Conservation (phyloP, 2,888 invertebrate species). For the Callyntrura sp. region DNA sequence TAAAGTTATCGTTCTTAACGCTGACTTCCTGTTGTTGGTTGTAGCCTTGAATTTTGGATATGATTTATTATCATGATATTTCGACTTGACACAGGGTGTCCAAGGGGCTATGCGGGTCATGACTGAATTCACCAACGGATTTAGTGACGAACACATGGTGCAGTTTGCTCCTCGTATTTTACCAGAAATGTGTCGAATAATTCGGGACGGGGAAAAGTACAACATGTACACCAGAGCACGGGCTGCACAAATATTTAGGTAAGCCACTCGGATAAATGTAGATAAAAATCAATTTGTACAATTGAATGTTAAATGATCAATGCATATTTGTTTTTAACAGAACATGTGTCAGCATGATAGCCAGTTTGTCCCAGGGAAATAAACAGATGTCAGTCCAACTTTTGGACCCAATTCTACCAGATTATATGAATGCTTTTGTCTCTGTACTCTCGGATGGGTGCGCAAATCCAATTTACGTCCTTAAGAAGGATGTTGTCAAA, state of each 20-base stretch:
- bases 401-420: slow-evolving; percentile 89
- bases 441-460: slow-evolving; percentile 87
- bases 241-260: slow-evolving; percentile 89
- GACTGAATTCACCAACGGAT: slow-evolving; percentile 89
- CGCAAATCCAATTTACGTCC: slow-evolving; percentile 85
- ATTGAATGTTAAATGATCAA: not conserved
- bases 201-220: slow-evolving; percentile 88
- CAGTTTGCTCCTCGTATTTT: slow-evolving; percentile 90
- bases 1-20: not conserved
- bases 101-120: slow-evolving; percentile 88
- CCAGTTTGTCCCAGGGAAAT: slow-evolving; percentile 87
- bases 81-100: slow-evolving; percentile 14
- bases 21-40: not conserved
- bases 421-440: slow-evolving; percentile 89
- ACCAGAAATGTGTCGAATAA: slow-evolving; percentile 90
- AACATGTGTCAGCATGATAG: slow-evolving; percentile 88
- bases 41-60: not conserved
- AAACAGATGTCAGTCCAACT: slow-evolving; percentile 88
- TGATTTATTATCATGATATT: not conserved
- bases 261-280: not conserved
- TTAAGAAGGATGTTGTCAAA: slow-evolving; percentile 82
- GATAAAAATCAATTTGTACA: too few species aligned
- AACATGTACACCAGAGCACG: slow-evolving; percentile 88
- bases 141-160: slow-evolving; percentile 88
- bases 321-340: slow-evolving; percentile 84